Evolutionary conservation across 2,888 invertebrate genomes (phyloP).

Genomic region (Lordiphosa fenestrarum): DNA sequence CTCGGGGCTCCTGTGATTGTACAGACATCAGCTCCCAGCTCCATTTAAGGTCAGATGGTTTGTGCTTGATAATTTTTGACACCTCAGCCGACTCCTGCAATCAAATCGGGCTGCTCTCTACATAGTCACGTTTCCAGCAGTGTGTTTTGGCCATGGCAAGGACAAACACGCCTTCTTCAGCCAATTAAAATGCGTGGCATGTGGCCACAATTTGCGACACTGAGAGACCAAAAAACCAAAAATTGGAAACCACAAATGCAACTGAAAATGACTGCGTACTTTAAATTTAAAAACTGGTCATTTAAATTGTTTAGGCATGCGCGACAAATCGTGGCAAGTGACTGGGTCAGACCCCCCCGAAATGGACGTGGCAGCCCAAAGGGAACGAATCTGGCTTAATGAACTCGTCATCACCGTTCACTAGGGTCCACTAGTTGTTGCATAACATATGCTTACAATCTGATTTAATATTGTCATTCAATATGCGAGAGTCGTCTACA

Average conservation of each 20-base stretch:
- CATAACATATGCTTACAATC: conserved; percentile 52
- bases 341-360: conserved; percentile 45
- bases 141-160: conserved; percentile 49
- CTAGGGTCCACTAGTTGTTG: conserved; percentile 56
- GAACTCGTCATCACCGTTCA: conserved; percentile 34
- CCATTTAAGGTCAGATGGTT: conserved; percentile 17
- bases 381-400: conserved; percentile 38
- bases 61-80: conserved; percentile 27
- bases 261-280: conserved; percentile 62
- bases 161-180: conserved; percentile 24
- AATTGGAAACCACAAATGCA: conserved; percentile 19
- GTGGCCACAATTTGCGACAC: conserved; percentile 62
- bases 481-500: conserved; percentile 63
- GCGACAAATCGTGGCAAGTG: conserved; percentile 36
- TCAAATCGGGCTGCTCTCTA: conserved; percentile 13
- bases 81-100: conserved; percentile 22
- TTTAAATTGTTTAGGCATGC: conserved; percentile 69
- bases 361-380: conserved; percentile 1
- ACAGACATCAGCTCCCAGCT: neutral
- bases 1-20: conserved; percentile 14
- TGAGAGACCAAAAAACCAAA: conserved; percentile 37
- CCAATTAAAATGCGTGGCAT: conserved; percentile 64
- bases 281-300: conserved; percentile 60
- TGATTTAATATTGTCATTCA: conserved; percentile 67
- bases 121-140: conserved; percentile 58